Conservation (phyloP, 2,113 vertebrate genomes). For the Martes martes region DNA sequence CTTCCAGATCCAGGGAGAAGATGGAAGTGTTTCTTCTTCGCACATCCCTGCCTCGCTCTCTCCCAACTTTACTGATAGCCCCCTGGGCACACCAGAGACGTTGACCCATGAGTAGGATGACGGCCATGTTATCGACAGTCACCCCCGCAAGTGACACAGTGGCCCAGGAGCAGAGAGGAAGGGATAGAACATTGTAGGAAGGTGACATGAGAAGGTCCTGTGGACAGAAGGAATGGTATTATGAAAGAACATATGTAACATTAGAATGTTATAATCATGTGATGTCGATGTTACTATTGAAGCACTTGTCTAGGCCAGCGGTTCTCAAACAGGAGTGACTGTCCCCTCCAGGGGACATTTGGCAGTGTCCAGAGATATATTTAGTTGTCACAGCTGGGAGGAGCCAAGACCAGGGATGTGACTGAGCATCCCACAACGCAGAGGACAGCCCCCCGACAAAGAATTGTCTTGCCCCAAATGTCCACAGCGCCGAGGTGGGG, state of each 20-base stretch:
- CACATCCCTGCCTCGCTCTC: slow-evolving; percentile 52
- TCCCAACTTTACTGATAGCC: neutral
- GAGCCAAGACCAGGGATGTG: neutral
- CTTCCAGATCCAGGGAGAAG: slow-evolving; percentile 37
- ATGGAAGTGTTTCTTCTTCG: neutral
- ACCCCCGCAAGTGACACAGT: neutral
- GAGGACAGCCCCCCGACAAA: neutral
- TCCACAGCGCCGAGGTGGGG: neutral
- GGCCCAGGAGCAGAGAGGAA: neutral
- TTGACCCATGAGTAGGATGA: neutral
- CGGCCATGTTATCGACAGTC: neutral
- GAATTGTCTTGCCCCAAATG: neutral
- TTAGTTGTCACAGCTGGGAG: neutral
- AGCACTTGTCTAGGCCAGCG: neutral
- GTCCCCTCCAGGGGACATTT: neutral
- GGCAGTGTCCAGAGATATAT: neutral
- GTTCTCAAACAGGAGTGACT: neutral
- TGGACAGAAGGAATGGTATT: neutral
- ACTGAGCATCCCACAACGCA: neutral
- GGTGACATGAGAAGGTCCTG: neutral
- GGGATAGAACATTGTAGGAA: neutral
- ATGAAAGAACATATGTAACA: neutral
- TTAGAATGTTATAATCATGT: neutral
- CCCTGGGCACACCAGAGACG: neutral
- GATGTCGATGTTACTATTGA: neutral